phyloP scores from a whole-genome alignment of 2,797 vertebrate species.

The Neopelma chrysocephalum region DNA sequence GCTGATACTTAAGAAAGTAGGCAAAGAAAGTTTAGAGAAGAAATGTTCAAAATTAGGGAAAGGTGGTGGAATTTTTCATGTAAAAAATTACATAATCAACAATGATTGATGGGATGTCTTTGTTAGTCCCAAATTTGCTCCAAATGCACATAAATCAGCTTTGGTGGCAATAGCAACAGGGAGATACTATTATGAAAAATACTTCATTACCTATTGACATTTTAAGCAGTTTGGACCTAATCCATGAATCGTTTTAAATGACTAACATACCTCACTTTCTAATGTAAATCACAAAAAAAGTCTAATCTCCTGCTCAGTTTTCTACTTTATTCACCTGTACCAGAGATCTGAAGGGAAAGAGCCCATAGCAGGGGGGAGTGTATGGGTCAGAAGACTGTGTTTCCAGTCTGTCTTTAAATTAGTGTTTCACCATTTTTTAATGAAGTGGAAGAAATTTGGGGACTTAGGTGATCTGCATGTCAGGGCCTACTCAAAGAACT shows the following conservation, averaged over 20 bases:
- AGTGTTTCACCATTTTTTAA: not conserved
- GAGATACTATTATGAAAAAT: not conserved
- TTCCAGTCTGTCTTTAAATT: not conserved
- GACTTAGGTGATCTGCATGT: not conserved
- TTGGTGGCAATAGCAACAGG: not conserved
- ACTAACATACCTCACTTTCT: not conserved
- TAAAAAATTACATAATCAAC: not conserved
- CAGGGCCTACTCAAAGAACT: not conserved
- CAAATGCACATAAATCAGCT: not conserved
- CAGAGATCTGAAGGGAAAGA: not conserved
- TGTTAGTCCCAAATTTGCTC: not conserved
- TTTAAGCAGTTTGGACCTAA: conserved; percentile 9
- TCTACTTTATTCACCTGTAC: not conserved
- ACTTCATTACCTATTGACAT: not conserved
- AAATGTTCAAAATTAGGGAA: not conserved
- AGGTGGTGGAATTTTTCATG: not conserved
- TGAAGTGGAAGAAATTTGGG: not conserved
- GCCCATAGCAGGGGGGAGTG: rapidly evolving
- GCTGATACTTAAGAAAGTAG: not conserved
- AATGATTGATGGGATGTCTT: not conserved
- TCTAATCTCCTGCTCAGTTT: not conserved
- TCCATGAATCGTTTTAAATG: not conserved
- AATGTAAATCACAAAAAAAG: not conserved
- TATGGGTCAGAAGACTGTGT: not conserved
- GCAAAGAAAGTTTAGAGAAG: not conserved